Evolutionary conservation across 1,140 invertebrate species (phyloP), one percentile per base, ranked within the genome.

Genomic region (Lethrus apterus): DNA sequence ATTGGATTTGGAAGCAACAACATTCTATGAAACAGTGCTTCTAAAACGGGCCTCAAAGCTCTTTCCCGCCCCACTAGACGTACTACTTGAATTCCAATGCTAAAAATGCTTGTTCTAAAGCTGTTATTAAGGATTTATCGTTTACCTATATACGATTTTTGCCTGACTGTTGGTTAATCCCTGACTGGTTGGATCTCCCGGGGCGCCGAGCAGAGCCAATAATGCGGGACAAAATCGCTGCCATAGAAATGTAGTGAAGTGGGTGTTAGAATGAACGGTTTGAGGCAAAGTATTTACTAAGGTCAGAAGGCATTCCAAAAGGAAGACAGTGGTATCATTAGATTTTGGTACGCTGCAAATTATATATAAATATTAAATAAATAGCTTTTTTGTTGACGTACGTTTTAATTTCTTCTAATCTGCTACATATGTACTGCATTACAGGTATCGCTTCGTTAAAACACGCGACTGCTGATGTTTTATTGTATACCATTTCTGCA

Each of bases 11-110:
- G 89, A 68, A 93, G 86, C 0, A 94, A 68, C 0, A 94, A 67
- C 85, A 94, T 93, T 23, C 90, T 74, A 68, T 94, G 90, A 64
- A 93, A 94, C 2, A 95, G 71, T 0, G 90, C 91, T 64, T 95
- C 90, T 44, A 95, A 67, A 26, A 93, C 89, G 10, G 91, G 89
- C 11, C 91, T 72, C 41, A 94, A 70, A 7, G 85, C 85, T 1
- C 83, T 80, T 17, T 89, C 83, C 43, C 82, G 81, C 0, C 91
- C 92, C 2, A 93, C 86, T 20, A 94, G 68, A 20, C 89, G 74
- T 0, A 94, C 83, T 42, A 96, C 65, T 63, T 93, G 86, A 15
- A 86, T 86, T 7, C 88, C 86, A 64, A 92, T 90, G 65, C 89
- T 93, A 64, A 21, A 69, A 71, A 56, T 48, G 24, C 10, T 34